These are phyloP conservation scores for Musca vetustissima DNA, from an alignment of 1,140 invertebrate species.

Conservation along the genomic window DNA sequence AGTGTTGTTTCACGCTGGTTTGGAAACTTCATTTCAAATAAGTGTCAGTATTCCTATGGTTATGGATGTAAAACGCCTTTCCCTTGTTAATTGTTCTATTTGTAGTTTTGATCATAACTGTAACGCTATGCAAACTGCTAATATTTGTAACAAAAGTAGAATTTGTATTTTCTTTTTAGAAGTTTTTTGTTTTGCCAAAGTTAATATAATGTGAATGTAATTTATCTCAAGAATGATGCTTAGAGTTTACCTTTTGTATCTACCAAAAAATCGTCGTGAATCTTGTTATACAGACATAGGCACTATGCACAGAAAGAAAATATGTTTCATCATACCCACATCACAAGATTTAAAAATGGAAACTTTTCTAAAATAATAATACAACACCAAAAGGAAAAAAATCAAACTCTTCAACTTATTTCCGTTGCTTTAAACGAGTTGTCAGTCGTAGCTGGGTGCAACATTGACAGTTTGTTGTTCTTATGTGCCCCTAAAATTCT, in stretches of 20 bases:
- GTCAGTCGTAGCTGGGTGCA: too few species aligned
- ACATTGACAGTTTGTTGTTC: too few species aligned
- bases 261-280: neutral
- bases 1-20: too few species aligned
- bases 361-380: constrained; percentile 1
- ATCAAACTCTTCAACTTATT: too few species aligned
- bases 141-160: constrained; percentile 12
- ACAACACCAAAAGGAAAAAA: neutral
- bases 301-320: neutral
- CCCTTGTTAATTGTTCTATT: too few species aligned
- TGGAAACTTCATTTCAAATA: too few species aligned
- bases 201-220: constrained; percentile 9
- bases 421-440: too few species aligned
- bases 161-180: constrained; percentile 4
- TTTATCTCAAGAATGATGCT: constrained; percentile 1
- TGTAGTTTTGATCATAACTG: too few species aligned
- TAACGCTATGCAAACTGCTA: too few species aligned
- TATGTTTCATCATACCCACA: neutral
- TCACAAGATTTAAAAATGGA: neutral
- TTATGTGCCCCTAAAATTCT: too few species aligned
- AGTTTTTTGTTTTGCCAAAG: constrained; percentile 9
- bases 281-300: neutral
- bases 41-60: too few species aligned
- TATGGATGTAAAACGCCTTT: too few species aligned
- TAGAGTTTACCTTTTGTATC: neutral